Base-by-base conservation (phyloP, 2,888 invertebrate genomes). In the Platycnemis pennipes region DNA sequence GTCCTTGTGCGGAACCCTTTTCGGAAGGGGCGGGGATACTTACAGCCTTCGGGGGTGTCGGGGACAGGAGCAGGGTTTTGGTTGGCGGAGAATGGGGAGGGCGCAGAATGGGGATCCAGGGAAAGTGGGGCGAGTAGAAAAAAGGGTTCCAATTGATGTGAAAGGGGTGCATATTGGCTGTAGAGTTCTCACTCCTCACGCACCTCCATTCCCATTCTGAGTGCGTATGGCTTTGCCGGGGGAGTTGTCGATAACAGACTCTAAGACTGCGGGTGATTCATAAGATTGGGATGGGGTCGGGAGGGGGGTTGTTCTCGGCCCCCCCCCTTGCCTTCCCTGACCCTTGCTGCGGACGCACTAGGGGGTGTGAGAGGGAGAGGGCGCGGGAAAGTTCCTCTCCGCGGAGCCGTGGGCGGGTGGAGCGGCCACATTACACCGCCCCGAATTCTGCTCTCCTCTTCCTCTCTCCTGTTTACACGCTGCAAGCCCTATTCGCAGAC, bases 111-210 rank as follows among this genome's bases (percentile, higher is more conserved):
- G 37, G 53, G 49, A 44, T 13, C 11, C 26, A 22, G 16, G 42
- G 22, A 42, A 53, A 77, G 77, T 63, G n/a, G 56, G 16, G 53
- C 53, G 89, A 37, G 53, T 77, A 77, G 89, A 22, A 89, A 53
- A 89, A 89, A 53, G 91, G 89, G 91, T 91, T 91, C 77, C 91
- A 91, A 91, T 91, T 91, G 91, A 91, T 89, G 89, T 42, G 42
- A 56, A 91, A 45, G 69, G 91, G 91, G 91, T 91, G 91, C 44
- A 63, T 63, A 91, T 91, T 46, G n/a, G n/a, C 87, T 44, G 45
- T 46, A 45, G 8, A 8, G 5, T 19, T 46, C 87, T 46, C 45
- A 44, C 44, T 45, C 63, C n/a, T 22, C 53, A 4, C 56, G 44
- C 42, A 11, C n/a, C 31, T n/a, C 45, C 16, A 44, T 63, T 44